A percentile compares a stretch with the other conserved stretches of the same genome.
Conservation (phyloP, 2,888 invertebrate genomes). For the Strigamia crassipes region DNA sequence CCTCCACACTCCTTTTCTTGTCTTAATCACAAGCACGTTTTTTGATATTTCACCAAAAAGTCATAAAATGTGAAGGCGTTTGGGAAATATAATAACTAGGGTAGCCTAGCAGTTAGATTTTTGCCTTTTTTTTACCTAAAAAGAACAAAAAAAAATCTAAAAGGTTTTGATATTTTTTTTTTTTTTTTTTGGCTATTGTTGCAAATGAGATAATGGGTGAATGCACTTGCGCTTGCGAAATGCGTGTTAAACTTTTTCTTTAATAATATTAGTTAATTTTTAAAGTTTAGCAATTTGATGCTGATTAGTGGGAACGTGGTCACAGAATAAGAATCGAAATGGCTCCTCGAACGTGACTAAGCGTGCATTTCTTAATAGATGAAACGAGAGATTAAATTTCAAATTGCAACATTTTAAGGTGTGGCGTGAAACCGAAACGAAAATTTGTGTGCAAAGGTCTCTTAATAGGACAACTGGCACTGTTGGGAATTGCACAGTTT, state of each 20-base stretch:
- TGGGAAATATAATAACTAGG: slow-evolving; percentile 30
- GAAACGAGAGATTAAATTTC: neutral
- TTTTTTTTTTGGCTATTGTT: neutral
- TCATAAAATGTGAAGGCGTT: slow-evolving; percentile 31
- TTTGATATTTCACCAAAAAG: slow-evolving; percentile 40
- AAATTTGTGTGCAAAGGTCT: neutral
- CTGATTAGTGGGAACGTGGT: neutral
- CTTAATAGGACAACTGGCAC: neutral
- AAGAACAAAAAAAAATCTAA: neutral
- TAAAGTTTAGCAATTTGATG: neutral
- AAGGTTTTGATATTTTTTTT: no score
- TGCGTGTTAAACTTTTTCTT: slow-evolving; percentile 24
- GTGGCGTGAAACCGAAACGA: slow-evolving; percentile 8
- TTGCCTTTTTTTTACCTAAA: neutral
- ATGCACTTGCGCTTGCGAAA: neutral
- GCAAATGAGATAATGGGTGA: slow-evolving; percentile 25
- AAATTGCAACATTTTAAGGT: slow-evolving; percentile 18
- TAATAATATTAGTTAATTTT: slow-evolving; percentile 30
- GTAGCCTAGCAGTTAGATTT: slow-evolving; percentile 14
- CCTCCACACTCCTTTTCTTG: slow-evolving; percentile 26
- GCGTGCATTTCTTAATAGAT: slow-evolving; percentile 2
- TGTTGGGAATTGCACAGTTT: neutral
- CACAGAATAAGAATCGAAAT: neutral
- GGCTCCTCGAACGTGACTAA: slow-evolving; percentile 23
- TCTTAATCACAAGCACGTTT: slow-evolving; percentile 42